Conservation (phyloP, 2,113 vertebrate genomes). For the Coregonus clupeaformis region DNA sequence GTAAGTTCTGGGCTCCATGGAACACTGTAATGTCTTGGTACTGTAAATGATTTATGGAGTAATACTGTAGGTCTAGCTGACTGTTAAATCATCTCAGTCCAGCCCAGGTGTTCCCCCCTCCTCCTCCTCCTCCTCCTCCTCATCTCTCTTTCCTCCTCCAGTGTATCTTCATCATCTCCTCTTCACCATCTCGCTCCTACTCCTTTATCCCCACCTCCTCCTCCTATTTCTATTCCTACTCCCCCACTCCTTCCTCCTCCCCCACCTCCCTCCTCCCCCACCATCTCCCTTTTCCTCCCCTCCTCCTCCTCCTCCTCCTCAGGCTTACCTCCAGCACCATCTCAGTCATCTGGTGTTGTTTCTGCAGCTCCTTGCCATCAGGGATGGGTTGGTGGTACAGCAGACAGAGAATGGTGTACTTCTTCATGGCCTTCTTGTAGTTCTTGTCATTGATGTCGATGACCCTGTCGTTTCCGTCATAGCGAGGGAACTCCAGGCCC, state of each 20-base stretch:
- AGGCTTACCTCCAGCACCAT: conserved; percentile 91
- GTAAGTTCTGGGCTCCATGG: too few species aligned
- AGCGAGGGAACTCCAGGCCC: conserved; percentile 90
- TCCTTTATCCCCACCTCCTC: neutral
- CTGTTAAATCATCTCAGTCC: conserved; percentile 5
- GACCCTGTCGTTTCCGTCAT: conserved; percentile 92
- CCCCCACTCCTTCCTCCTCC: neutral
- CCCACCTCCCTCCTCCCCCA: neutral
- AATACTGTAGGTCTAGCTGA: neutral
- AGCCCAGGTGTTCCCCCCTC: neutral
- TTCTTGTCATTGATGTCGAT: conserved; percentile 88
- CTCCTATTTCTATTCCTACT: too few species aligned
- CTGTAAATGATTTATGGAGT: neutral
- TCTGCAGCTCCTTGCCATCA: conserved; percentile 83
- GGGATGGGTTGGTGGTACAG: conserved; percentile 82
- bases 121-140: neutral
- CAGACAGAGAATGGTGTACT: conserved; percentile 84
- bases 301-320: neutral
- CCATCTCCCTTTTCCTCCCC: too few species aligned
- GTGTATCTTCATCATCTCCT: neutral
- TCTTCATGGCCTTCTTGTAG: conserved; percentile 89
- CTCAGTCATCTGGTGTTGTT: conserved; percentile 90
- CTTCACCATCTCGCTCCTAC: neutral
- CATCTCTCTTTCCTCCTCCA: neutral
- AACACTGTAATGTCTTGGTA: neutral